phyloP scores from a whole-genome alignment of 2,888 invertebrate species.

The Dryomyza anilis region DNA sequence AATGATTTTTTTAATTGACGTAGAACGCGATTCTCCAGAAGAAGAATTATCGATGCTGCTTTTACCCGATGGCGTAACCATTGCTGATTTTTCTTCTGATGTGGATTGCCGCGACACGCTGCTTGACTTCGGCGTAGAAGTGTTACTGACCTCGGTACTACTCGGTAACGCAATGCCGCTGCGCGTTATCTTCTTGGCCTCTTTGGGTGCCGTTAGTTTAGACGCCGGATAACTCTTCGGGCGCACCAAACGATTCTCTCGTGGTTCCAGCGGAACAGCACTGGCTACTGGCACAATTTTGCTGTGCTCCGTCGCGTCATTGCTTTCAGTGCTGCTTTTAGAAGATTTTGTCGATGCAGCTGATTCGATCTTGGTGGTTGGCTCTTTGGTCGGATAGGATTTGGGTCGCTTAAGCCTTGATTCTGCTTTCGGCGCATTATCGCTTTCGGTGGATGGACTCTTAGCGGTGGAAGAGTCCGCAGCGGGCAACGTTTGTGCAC shows the following conservation, averaged over 20 bases:
- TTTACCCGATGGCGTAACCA: constrained; percentile 35
- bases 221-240: constrained; percentile 68
- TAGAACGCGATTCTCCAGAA: constrained; percentile 43
- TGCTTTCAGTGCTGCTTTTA: neutral
- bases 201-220: constrained; percentile 57
- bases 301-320: constrained; percentile 20
- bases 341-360: neutral
- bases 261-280: constrained; percentile 25
- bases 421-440: constrained; percentile 50
- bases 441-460: constrained; percentile 30
- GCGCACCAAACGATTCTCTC: constrained; percentile 60
- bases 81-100: constrained; percentile 53
- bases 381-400: constrained; percentile 64
- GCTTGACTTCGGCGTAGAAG: constrained; percentile 1
- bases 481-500: constrained; percentile 27
- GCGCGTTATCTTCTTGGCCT: constrained; percentile 48
- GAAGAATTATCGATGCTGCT: constrained; percentile 41
- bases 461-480: constrained; percentile 13
- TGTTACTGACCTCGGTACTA: constrained; percentile 20
- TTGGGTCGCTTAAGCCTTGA: constrained; percentile 66
- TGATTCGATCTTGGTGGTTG: constrained; percentile 38
- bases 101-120: constrained; percentile 38
- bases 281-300: neutral
- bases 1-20: constrained; percentile 42
- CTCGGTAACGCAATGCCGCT: constrained; percentile 46